Evolutionary conservation across 2,797 vertebrate species (phyloP).

Genomic region (Danio choprae): DNA sequence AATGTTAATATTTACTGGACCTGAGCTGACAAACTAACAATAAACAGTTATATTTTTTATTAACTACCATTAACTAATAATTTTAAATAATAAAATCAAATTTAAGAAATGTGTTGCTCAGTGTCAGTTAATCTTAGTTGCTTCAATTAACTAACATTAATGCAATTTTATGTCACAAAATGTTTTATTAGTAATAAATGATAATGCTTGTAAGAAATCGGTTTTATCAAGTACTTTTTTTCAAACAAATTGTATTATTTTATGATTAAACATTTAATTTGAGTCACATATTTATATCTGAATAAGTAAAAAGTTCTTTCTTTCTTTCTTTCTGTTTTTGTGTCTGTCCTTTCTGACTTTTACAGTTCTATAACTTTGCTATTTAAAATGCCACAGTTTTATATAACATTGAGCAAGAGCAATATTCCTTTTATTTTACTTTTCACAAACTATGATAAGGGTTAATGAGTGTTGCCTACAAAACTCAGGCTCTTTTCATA

Average conservation of each 20-base stretch:
- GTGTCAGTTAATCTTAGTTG: no score
- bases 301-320: background rate
- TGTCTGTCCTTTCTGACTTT: background rate
- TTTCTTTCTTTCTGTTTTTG: background rate
- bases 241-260: background rate
- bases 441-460: constrained; percentile 8
- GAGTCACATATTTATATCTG: background rate
- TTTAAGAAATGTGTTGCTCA: no score
- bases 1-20: no score
- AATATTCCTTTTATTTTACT: background rate
- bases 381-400: background rate
- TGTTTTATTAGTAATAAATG: no score
- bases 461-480: constrained; percentile 17
- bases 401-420: constrained; percentile 5
- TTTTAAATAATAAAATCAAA: no score
- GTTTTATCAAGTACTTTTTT: no score
- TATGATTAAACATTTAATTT: background rate
- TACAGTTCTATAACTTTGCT: background rate
- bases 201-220: no score
- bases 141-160: no score
- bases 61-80: no score
- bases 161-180: no score
- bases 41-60: no score
- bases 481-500: background rate
- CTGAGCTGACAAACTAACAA: no score